Conservation (phyloP, 2,113 vertebrate genomes). For the Chionis minor region DNA sequence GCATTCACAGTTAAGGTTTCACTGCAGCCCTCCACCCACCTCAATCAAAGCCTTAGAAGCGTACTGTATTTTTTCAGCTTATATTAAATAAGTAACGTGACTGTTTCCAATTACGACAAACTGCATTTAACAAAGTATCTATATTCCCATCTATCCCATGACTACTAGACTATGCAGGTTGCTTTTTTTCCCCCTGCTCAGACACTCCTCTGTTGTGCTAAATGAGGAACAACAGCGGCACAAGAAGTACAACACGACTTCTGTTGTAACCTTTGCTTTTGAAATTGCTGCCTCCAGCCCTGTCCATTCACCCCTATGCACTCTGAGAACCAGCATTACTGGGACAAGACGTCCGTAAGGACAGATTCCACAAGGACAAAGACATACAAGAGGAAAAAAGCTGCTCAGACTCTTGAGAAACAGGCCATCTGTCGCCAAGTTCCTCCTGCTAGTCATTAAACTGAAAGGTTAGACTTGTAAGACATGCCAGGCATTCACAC, state of each 20-base stretch:
- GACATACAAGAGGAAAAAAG: background rate
- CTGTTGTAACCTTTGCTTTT: background rate
- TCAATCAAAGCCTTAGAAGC: rapidly evolving
- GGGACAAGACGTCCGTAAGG: background rate
- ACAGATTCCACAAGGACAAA: background rate
- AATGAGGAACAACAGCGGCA: background rate
- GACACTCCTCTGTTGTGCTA: background rate
- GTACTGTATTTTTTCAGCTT: background rate
- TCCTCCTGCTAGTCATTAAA: background rate
- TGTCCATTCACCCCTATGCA: background rate
- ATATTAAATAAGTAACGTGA: background rate
- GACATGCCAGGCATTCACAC: background rate
- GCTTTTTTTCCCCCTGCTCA: background rate
- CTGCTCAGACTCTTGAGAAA: background rate
- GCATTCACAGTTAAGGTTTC: background rate
- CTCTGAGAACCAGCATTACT: background rate
- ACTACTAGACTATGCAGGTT: background rate
- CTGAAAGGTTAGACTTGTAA: background rate
- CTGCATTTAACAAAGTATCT: background rate
- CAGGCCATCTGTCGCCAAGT: conserved; percentile 11
- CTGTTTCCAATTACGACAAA: background rate
- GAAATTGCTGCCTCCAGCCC: background rate
- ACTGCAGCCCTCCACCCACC: background rate
- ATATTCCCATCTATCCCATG: background rate
- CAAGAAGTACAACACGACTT: background rate